phyloP scores from a whole-genome alignment of 2,888 invertebrate species.

The Eupithecia exiguata region DNA sequence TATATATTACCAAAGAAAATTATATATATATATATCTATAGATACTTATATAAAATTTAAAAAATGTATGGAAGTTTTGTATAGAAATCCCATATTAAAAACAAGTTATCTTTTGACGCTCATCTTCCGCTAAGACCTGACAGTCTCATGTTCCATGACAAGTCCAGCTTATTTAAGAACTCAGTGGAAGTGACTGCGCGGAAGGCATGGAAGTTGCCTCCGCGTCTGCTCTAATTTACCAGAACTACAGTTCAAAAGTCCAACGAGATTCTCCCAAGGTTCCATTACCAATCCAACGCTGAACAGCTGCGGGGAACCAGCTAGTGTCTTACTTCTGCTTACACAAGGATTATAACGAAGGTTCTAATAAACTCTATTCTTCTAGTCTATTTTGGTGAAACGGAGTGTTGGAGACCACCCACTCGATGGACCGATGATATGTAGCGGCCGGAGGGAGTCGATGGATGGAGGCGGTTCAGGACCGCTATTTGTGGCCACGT shows the following conservation, averaged over 20 bases:
- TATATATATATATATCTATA: too few species aligned
- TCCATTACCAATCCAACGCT: conserved; percentile 45
- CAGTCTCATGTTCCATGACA: neutral
- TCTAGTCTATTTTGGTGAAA: neutral
- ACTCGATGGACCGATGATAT: too few species aligned
- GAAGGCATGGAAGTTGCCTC: conserved; percentile 5
- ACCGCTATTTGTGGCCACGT: neutral
- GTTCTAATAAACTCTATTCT: neutral
- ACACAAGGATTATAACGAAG: neutral
- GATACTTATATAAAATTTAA: too few species aligned
- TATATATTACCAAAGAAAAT: too few species aligned
- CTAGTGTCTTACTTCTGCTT: neutral
- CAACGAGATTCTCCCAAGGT: conserved; percentile 41
- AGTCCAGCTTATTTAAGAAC: neutral
- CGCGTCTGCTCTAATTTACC: conserved; percentile 40
- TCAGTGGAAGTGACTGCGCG: neutral
- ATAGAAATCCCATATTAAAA: too few species aligned
- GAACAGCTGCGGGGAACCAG: conserved; percentile 14
- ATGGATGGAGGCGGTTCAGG: too few species aligned
- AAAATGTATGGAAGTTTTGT: too few species aligned
- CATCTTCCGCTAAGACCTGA: neutral
- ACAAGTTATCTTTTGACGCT: neutral
- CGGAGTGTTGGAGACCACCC: neutral
- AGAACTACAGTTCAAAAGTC: conserved; percentile 44
- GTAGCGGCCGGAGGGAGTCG: too few species aligned